Conservation (phyloP, 35 echinoderm and acorn worm genomes). For the Strongylocentrotus purpuratus region DNA sequence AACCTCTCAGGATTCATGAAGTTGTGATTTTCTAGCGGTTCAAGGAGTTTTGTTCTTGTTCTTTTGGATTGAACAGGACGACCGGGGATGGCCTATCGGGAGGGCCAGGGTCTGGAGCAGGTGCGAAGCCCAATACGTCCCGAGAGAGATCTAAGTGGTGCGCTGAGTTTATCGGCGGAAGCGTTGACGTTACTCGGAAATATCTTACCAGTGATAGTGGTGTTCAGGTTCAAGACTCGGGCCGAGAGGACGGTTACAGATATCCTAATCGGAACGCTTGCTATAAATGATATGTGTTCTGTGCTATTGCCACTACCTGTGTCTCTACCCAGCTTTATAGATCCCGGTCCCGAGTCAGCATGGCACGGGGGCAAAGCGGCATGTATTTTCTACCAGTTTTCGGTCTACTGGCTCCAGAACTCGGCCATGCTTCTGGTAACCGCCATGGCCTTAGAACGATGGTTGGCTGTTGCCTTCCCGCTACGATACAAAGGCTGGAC, state of each 20-base stretch:
- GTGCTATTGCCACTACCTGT: conserved; percentile 88
- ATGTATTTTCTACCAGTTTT: conserved; percentile 92
- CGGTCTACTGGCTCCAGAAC: conserved; percentile 85
- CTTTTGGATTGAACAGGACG: background rate
- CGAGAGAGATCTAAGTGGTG: conserved; percentile 78
- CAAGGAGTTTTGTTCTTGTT: background rate
- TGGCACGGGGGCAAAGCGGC: conserved; percentile 81
- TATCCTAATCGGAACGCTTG: conserved; percentile 73
- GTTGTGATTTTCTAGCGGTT: background rate
- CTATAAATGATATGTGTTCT: conserved; percentile 85
- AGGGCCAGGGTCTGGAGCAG: conserved; percentile 78
- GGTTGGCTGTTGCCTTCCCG: conserved; percentile 75
- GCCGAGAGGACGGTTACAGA: conserved; percentile 80
- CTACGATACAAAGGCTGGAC: conserved; percentile 84
- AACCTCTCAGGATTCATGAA: background rate
- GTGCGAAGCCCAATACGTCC: conserved; percentile 66
- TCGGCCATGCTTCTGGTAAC: conserved; percentile 85
- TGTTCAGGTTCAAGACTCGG: conserved; percentile 64
- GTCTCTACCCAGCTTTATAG: conserved; percentile 84
- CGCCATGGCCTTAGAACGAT: conserved; percentile 86
- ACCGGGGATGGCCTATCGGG: conserved; percentile 77
- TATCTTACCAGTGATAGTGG: conserved; percentile 79
- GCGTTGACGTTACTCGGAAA: conserved; percentile 78
- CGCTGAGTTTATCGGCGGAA: conserved; percentile 74
- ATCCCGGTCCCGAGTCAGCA: conserved; percentile 51